These are phyloP conservation scores for Acleris holmiana DNA, from an alignment of 2,888 invertebrate species.

Conservation along the genomic window DNA sequence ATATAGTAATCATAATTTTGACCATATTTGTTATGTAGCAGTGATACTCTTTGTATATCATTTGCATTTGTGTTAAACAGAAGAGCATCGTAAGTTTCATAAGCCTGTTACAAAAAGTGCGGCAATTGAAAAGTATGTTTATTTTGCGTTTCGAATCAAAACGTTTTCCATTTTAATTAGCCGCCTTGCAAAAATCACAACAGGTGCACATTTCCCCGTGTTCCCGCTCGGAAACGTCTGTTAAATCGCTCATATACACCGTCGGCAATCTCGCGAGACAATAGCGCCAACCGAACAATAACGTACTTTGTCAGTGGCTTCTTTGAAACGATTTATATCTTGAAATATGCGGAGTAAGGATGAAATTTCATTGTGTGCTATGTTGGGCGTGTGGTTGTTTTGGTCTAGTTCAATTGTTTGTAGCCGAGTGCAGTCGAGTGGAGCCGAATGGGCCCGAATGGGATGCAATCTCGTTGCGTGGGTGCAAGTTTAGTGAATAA, in stretches of 20 bases:
- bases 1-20: no score
- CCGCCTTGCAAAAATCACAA: neutral
- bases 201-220: neutral
- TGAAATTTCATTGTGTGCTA: neutral
- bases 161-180: neutral
- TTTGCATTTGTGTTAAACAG: no score
- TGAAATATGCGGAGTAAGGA: neutral
- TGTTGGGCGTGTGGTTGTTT: neutral
- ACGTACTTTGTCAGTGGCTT: neutral
- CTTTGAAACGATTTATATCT: neutral
- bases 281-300: neutral
- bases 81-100: no score
- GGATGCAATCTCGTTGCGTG: slow-evolving; percentile 24
- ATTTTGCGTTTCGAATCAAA: no score
- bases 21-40: no score
- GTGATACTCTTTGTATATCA: neutral
- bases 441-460: slow-evolving; percentile 13
- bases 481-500: slow-evolving; percentile 18
- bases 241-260: neutral
- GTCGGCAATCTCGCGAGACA: slow-evolving; percentile 11
- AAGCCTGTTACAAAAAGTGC: no score
- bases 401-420: slow-evolving; percentile 3
- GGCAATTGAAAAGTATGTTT: no score
- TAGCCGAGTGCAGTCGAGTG: slow-evolving; percentile 10
- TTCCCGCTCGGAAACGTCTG: slow-evolving; percentile 3